These are phyloP conservation scores for Sarcophaga peregrina DNA, from an alignment of 1,140 invertebrate species.

Conservation along the genomic window DNA sequence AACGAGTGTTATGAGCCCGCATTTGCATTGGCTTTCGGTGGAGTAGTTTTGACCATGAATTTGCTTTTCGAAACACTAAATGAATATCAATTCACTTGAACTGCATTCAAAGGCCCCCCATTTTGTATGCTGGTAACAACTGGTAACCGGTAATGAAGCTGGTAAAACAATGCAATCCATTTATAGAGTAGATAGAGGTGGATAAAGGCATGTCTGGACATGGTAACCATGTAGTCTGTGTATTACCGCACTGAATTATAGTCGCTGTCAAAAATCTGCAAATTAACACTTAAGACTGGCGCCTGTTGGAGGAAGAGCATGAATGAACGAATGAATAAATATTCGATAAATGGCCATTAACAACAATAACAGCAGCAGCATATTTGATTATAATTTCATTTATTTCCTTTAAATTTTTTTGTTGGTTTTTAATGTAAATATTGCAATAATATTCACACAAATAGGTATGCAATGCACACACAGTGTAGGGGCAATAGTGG, in stretches of 20 bases:
- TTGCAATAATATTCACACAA: background rate
- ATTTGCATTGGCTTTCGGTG: no score
- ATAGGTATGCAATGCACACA: background rate
- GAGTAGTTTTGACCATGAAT: background rate
- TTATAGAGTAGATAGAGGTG: no score
- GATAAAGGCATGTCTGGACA: background rate
- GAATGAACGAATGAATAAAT: no score
- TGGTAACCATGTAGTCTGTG: background rate
- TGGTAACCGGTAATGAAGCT: no score
- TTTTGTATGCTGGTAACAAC: background rate
- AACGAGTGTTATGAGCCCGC: no score
- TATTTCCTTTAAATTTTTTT: no score
- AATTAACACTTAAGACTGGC: slow-evolving; percentile 33
- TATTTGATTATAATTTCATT: slow-evolving; percentile 20
- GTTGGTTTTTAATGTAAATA: slow-evolving; percentile 6
- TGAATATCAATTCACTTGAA: slow-evolving; percentile 5
- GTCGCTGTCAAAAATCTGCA: slow-evolving; percentile 25
- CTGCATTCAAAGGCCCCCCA: background rate
- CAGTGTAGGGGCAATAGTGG: no score
- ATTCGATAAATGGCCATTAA: background rate
- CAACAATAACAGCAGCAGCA: background rate
- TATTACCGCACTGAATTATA: slow-evolving; percentile 15
- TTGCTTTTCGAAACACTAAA: slow-evolving; percentile 2
- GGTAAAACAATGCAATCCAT: no score
- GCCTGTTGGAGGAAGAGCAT: background rate